Base-by-base conservation (phyloP, 2,888 invertebrate species). In the Elysia crispata region DNA sequence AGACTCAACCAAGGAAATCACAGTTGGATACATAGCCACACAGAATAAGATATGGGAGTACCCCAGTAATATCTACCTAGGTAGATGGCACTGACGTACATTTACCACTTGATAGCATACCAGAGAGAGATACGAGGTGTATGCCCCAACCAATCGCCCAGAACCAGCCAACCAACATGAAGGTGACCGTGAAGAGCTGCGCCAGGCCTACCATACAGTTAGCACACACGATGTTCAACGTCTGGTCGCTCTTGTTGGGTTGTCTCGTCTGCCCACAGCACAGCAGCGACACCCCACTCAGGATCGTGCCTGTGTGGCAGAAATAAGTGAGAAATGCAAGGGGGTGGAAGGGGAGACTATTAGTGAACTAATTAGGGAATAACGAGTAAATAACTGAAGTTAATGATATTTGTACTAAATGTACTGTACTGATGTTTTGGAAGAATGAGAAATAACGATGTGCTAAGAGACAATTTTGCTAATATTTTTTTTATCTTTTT, bases 131-230 rank as follows among this genome's bases (percentile, higher is more conserved):
- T 83, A 98, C 93, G 95, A 98, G 96, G 89, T 97, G 96, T 85
- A 97, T 95, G 1, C 98, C 98, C 98, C 98, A 98, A 95, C 97
- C 97, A 84, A 98, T 95, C 82, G 97, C 97, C 98, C 98, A 98
- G 86, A 98, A 98, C 98, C 98, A 98, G 25, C 98, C 92, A 64
- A 92, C 97, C 76, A 97, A 94, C 89, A 98, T 96, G 93, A 98
- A 98, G 77, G 98, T 94, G 76, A 98, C 96, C 31, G 98, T 98
- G 93, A 98, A 97, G 87, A 97, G 93, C 93, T 98, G 98, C 25
- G 96, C 95, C 79, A 95, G 94, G 0, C 97, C 98, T 80, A 98
- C 96, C 85, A 97, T 93, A 54, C 95, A 92, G 92, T 98, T 96
- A 82, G 98, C 96, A 84, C 97, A 94, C 86, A 98, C 94, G 1